phyloP scores from a whole-genome alignment of 2,888 invertebrate species.

The Drosophila engyochracea region DNA sequence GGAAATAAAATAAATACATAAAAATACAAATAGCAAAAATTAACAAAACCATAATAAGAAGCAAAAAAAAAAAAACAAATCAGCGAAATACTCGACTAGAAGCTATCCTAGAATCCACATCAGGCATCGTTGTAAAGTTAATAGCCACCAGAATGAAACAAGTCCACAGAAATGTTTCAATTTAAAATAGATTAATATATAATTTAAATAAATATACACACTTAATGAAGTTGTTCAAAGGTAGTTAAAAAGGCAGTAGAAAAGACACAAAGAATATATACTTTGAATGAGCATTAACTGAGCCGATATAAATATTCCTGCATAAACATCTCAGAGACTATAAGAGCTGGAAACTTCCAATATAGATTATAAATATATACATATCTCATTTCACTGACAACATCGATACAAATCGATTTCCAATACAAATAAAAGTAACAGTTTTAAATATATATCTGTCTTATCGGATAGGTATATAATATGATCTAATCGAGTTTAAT shows the following conservation, averaged over 20 bases:
- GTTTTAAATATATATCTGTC: not conserved
- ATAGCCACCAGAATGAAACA: not conserved
- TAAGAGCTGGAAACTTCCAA: too few relatives aligned
- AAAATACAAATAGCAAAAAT: slow-evolving; percentile 20
- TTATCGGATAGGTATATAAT: too few relatives aligned
- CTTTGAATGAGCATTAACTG: not conserved
- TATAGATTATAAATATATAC: too few relatives aligned
- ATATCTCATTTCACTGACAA: too few relatives aligned
- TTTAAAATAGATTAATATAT: not conserved
- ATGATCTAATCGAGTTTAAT: not conserved
- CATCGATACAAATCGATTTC: too few relatives aligned
- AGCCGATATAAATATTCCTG: not conserved
- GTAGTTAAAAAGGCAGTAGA: not conserved
- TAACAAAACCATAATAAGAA: slow-evolving; percentile 17
- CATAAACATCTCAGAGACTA: not conserved
- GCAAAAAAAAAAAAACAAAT: not conserved
- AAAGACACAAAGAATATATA: not conserved
- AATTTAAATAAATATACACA: not conserved
- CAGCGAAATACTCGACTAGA: not conserved
- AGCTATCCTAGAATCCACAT: not conserved
- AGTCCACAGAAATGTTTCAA: not conserved
- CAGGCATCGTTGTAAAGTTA: not conserved
- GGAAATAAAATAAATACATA: slow-evolving; percentile 44
- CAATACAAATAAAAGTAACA: not conserved
- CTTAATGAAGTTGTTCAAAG: not conserved